A percentile compares a stretch with the other conserved stretches of the same genome.
Evolutionary conservation across 2,113 vertebrate genomes (phyloP).

Genomic region (Rhynchopsitta pachyrhyncha): DNA sequence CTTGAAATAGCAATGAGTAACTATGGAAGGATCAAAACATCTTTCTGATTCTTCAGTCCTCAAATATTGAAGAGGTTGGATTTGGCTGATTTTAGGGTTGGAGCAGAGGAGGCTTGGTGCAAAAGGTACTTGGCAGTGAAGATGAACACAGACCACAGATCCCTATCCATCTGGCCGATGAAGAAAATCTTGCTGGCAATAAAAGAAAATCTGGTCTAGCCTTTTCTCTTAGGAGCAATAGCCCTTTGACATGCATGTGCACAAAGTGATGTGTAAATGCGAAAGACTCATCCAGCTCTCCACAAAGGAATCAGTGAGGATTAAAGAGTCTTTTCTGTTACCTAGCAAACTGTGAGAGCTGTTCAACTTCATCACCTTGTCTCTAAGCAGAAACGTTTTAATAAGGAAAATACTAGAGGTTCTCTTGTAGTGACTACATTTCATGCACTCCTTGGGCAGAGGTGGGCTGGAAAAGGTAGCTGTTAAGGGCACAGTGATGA

Average conservation of each 20-base stretch:
- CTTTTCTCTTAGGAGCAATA: neutral
- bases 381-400: constrained; percentile 13
- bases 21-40: neutral
- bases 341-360: neutral
- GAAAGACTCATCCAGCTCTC: neutral
- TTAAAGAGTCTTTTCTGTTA: neutral
- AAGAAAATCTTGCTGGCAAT: neutral
- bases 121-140: neutral
- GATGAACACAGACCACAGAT: neutral
- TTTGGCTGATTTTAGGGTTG: neutral
- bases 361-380: neutral
- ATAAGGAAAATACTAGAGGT: neutral
- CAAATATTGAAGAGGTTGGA: neutral
- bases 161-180: neutral
- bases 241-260: neutral
- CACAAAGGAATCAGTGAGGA: neutral
- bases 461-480: neutral
- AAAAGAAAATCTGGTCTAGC: neutral
- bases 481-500: neutral
- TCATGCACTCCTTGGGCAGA: neutral
- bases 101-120: neutral
- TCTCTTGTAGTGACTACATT: neutral
- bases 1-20: neutral
- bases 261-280: neutral
- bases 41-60: neutral